Evolutionary conservation across 2,888 invertebrate genomes (phyloP), one percentile per base, ranked within the genome.

Genomic region (Brachyptera risi): DNA sequence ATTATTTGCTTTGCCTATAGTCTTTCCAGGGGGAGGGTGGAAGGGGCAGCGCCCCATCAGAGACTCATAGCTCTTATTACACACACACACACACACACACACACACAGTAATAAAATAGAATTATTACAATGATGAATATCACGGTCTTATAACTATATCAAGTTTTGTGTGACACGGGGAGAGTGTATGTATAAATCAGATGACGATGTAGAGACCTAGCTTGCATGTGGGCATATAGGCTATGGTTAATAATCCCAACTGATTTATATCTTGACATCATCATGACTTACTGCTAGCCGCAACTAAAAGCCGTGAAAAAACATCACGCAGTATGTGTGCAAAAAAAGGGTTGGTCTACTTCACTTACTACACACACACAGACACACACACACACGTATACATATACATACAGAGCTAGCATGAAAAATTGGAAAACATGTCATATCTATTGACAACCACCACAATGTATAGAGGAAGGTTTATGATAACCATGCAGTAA

Each of bases 221-320:
- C n/a, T 67, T 59, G 50, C 65, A 69, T 70, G 72, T 70, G 73
- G 73, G 73, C 74, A 73, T 47, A n/a, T n/a, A 23, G 59, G 31
- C 47, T 31, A 74, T 73, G 74, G 74, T 74, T 75, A 74, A 75
- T 75, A 65, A 74, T 73, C 71, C 71, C 70, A 69, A 70, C 70
- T 73, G 73, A 74, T 74, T 73, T 74, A 74, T 72, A 60, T 67
- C 65, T 64, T 64, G 56, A 37, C 62, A 63, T 67, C 67, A 42
- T 26, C 21, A 5, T 21, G 56, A 40, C 57, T 42, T 42, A 37
- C 57, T 17, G 40, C 21, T 40, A n/a, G n/a, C 44, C 4, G 38
- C 47, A 47, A 58, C 49, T 49, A 49, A 59, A 51, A 59, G 59
- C 59, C 40, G 51, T 40, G 38, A 59, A 47, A 38, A 31, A 47